Evolutionary conservation across 30 jellyfish, hydroid and myxozoan genomes (phyloP).

Genomic region (Chrysaora quinquecirrha): DNA sequence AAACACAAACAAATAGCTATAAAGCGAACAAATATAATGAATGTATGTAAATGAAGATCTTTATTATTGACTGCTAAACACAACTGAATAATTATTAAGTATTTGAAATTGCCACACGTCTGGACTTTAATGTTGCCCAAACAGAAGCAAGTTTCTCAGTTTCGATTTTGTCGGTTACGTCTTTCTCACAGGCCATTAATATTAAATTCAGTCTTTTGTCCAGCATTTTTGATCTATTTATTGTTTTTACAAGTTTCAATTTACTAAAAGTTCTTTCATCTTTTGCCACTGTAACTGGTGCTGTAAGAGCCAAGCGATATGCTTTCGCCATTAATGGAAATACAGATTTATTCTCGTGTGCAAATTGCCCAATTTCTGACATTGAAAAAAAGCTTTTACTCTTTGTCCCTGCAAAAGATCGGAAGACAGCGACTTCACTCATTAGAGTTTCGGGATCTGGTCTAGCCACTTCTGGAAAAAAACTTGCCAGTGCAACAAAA

Average conservation of each 20-base stretch:
- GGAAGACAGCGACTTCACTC: slow-evolving; percentile 16
- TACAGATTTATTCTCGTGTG: not conserved
- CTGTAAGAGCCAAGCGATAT: slow-evolving; percentile 19
- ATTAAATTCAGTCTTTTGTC: slow-evolving; percentile 17
- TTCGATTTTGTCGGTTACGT: slow-evolving; percentile 9
- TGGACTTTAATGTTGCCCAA: slow-evolving; percentile 7
- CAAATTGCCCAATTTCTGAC: slow-evolving; percentile 2
- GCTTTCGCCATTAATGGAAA: slow-evolving; percentile 25
- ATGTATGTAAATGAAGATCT: no score
- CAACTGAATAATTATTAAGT: no score
- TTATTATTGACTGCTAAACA: no score
- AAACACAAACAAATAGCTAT: no score
- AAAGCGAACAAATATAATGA: no score
- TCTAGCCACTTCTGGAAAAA: slow-evolving; percentile 1
- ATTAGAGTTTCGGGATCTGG: slow-evolving; percentile 26
- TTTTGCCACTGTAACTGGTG: slow-evolving; percentile 43
- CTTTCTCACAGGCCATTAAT: slow-evolving; percentile 36
- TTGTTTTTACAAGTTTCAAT: slow-evolving; percentile 27
- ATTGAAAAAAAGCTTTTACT: not conserved
- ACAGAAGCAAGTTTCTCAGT: slow-evolving; percentile 6
- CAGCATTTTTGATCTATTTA: slow-evolving; percentile 36
- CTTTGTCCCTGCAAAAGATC: not conserved
- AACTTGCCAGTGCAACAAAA: slow-evolving; percentile 2
- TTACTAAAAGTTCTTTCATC: slow-evolving; percentile 13
- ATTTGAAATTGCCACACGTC: slow-evolving; percentile 6